These are phyloP conservation scores for Hemibagrus wyckioides DNA, from an alignment of 2,113 vertebrate genomes.

Conservation along the genomic window DNA sequence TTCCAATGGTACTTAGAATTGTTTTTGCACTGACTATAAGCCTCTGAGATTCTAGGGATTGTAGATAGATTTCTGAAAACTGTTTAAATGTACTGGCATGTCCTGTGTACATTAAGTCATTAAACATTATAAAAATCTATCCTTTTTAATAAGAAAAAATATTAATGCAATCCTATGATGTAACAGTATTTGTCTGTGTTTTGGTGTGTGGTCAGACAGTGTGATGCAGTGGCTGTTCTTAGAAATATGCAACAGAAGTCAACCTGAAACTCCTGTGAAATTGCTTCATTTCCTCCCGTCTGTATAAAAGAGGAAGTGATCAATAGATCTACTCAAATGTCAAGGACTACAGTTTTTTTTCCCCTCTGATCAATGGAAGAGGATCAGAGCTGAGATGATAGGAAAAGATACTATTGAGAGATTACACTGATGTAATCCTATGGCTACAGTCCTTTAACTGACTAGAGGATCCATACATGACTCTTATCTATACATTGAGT, in stretches of 20 bases:
- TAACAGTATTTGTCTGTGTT: slow-evolving; percentile 6
- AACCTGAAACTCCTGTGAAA: slow-evolving; percentile 60
- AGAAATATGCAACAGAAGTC: slow-evolving; percentile 59
- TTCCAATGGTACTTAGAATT: slow-evolving; percentile 11
- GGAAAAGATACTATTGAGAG: slow-evolving; percentile 75
- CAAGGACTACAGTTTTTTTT: slow-evolving; percentile 72
- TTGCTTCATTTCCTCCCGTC: slow-evolving; percentile 69
- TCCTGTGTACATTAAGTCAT: neutral
- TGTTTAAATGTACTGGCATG: neutral
- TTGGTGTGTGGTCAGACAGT: slow-evolving; percentile 18
- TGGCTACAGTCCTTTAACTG: slow-evolving; percentile 45
- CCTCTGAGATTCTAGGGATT: neutral
- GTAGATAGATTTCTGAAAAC: neutral
- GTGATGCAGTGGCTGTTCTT: slow-evolving; percentile 47
- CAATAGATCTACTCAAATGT: slow-evolving; percentile 77
- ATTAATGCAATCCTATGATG: neutral
- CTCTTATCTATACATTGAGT: slow-evolving; percentile 10
- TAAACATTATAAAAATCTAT: neutral
- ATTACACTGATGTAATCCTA: slow-evolving; percentile 72
- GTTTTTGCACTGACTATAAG: neutral
- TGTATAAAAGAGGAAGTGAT: slow-evolving; percentile 80
- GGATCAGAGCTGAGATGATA: slow-evolving; percentile 72
- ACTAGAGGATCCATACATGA: slow-evolving; percentile 29
- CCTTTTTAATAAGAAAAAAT: neutral
- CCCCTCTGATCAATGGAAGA: slow-evolving; percentile 77